Percentiles rank a stretch among this genome's conserved stretches.
phyloP scores from a whole-genome alignment of 2,113 vertebrate species.

The Merops nubicus region DNA sequence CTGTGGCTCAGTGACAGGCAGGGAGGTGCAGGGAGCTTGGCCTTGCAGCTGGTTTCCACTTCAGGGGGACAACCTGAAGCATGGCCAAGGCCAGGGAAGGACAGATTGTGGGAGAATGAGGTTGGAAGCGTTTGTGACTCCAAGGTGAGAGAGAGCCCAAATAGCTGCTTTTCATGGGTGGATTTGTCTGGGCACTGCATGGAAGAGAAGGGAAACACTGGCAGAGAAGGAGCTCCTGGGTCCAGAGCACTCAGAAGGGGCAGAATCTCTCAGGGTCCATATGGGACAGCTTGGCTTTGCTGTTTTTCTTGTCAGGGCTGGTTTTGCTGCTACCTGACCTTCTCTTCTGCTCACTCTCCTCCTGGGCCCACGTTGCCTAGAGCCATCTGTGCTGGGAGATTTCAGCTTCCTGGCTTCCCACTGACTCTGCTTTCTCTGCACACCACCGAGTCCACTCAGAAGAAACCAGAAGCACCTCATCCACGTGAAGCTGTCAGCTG shows the following conservation, averaged over 20 bases:
- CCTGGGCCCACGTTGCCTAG: neutral
- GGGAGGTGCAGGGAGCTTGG: neutral
- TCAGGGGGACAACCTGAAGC: neutral
- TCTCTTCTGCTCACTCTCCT: neutral
- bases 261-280: neutral
- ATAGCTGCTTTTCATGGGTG: neutral
- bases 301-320: accelerated
- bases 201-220: neutral
- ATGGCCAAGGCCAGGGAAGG: neutral
- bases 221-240: neutral
- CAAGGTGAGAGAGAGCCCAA: neutral
- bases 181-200: neutral
- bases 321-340: neutral
- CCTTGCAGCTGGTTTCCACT: neutral
- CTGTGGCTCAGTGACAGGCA: accelerated
- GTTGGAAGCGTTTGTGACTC: neutral
- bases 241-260: neutral
- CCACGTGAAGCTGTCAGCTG: neutral
- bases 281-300: neutral
- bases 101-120: neutral
- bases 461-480: neutral
- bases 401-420: neutral
- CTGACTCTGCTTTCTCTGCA: neutral
- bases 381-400: neutral
- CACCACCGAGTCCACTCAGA: neutral